Percentiles rank a stretch among this genome's conserved stretches.
Evolutionary conservation across 2,797 vertebrate species (phyloP).

Genomic region (Fundulus diaphanus): DNA sequence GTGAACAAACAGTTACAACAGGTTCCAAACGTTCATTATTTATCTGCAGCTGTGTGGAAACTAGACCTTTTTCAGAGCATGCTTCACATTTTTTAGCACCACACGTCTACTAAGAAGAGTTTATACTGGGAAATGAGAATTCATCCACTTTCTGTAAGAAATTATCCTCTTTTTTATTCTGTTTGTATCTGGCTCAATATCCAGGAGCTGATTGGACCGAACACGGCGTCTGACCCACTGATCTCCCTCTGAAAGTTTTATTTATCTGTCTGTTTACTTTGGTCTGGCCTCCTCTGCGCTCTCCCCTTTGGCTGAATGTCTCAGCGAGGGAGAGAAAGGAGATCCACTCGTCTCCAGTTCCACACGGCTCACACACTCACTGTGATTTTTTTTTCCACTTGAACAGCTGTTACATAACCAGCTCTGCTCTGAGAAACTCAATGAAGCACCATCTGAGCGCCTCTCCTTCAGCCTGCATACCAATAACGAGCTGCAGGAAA

Average conservation of each 20-base stretch:
- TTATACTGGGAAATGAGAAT: background rate
- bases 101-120: too few species aligned
- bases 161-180: background rate
- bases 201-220: background rate
- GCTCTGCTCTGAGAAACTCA: conserved; percentile 77
- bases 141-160: background rate
- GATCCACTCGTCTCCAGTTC: conserved; percentile 34
- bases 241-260: background rate
- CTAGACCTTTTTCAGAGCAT: too few species aligned
- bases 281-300: background rate
- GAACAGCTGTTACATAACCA: conserved; percentile 86
- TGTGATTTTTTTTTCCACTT: conserved; percentile 52
- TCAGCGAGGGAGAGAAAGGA: conserved; percentile 18
- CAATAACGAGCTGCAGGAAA: conserved; percentile 42
- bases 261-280: conserved; percentile 22
- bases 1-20: too few species aligned
- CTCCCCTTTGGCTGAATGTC: conserved; percentile 8
- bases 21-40: too few species aligned
- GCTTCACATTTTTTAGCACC: too few species aligned
- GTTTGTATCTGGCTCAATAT: background rate
- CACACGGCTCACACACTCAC: conserved; percentile 34
- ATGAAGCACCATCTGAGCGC: conserved; percentile 70
- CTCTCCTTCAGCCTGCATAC: conserved; percentile 37
- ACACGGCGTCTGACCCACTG: background rate
- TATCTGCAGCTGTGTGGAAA: too few species aligned